Base-by-base conservation (phyloP, 2,113 vertebrate species). In the Rhabdomys dilectus region DNA sequence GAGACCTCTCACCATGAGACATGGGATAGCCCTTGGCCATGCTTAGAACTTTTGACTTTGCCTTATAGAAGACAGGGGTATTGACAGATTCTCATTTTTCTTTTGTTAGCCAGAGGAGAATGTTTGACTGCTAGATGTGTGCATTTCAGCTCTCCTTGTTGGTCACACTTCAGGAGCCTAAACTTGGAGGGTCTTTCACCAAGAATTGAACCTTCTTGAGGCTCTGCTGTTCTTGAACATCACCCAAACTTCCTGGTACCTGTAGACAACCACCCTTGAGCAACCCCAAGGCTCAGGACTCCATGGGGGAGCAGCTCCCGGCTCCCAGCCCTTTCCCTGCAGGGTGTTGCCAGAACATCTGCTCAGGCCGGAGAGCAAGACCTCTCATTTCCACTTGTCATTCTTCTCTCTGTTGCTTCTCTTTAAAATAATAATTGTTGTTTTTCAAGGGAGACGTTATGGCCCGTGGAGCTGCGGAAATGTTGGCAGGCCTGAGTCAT, bases 371-470 rank as follows among this genome's bases (percentile, higher is more conserved):
- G 82, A 80, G 77, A 75, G 86, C 70, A 85, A 76, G 80, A 93
- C 75, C 92, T 88, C 36, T 64, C 42, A 31, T 58, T 66, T 56
- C 31, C 75, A 36, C 70, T 58, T 42, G 73, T 78, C 73, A 16
- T 24, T 66, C 51, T 78, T 66, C 84, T 87, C 51, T 31, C 68
- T n/a, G 9, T 45, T 16, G 53, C 80, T 91, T 73, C 56, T 29
- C 60, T 94, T 92, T 89, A 53, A 78, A 91, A 93, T 56, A 70
- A 62, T 87, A 76, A 64, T 31, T 72, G 62, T 87, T 96, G 82
- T 91, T 96, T 95, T 89, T 72, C 81, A 77, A 90, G 89, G 75
- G 88, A 92, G 88, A 66, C 26, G 4, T 17, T 13, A 7, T 51
- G 78, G 78, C 68, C 75, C 53, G 1, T 4, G 48, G 88, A 72